Evolutionary conservation across 2,888 invertebrate species (phyloP).

Genomic region (Eledone cirrhosa): DNA sequence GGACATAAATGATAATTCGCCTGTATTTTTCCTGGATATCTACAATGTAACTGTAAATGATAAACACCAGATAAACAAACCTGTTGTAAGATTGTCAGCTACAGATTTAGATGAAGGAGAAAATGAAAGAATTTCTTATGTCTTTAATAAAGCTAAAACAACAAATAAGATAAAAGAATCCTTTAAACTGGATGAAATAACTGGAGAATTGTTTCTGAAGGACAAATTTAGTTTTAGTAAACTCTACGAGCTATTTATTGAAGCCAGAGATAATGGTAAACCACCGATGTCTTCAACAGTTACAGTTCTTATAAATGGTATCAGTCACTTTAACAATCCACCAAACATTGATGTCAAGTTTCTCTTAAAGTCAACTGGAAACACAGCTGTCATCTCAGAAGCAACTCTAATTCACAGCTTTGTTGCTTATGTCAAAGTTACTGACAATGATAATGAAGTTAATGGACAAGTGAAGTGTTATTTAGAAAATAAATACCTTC

Average conservation of each 20-base stretch:
- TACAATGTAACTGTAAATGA: no score
- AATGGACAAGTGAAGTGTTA: constrained; percentile 57
- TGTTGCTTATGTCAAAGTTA: constrained; percentile 90
- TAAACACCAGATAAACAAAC: no score
- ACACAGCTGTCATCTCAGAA: constrained; percentile 54
- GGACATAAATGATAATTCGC: neutral
- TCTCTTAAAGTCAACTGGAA: constrained; percentile 76
- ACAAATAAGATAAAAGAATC: constrained; percentile 43
- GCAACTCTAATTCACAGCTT: constrained; percentile 87
- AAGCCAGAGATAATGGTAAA: constrained; percentile 49
- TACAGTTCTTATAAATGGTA: constrained; percentile 63
- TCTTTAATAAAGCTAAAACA: constrained; percentile 52
- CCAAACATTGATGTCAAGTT: constrained; percentile 85
- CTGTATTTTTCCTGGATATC: no score
- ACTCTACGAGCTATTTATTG: constrained; percentile 73
- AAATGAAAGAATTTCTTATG: constrained; percentile 73
- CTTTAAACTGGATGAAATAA: constrained; percentile 79
- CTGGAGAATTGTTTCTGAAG: constrained; percentile 83
- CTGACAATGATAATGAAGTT: constrained; percentile 49
- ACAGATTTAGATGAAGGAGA: constrained; percentile 84
- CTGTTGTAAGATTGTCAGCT: constrained; percentile 72
- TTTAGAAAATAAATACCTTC: no score
- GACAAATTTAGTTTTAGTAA: constrained; percentile 85
- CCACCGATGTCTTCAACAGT: constrained; percentile 68
- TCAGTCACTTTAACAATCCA: constrained; percentile 88